phyloP scores from a whole-genome alignment of 1,140 invertebrate genomes.

The Heliconius nattereri region DNA sequence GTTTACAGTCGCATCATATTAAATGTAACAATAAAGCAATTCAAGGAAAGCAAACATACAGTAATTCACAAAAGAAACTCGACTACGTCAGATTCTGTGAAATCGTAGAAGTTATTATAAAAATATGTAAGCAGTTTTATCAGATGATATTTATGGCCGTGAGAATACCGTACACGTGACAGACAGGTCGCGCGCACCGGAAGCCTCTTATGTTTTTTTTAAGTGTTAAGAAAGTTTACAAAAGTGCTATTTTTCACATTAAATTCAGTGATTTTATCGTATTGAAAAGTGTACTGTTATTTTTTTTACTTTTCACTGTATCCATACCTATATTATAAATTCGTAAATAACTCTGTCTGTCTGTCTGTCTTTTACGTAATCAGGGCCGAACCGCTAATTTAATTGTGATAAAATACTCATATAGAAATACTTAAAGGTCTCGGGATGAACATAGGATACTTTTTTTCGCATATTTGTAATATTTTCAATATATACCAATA shows the following conservation, averaged over 20 bases:
- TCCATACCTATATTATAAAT: no score
- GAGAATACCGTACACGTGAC: conserved; percentile 1
- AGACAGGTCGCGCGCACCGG: not conserved
- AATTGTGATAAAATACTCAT: no score
- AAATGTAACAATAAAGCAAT: not conserved
- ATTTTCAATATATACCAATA: no score
- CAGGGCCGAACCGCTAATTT: no score
- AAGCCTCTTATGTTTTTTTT: not conserved
- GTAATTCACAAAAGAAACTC: not conserved
- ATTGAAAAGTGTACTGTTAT: not conserved
- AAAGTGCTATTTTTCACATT: conserved; percentile 5
- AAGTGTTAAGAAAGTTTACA: not conserved
- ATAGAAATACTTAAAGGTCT: no score
- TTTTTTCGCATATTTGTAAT: no score
- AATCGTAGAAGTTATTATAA: conserved; percentile 2
- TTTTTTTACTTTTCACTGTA: no score
- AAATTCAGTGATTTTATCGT: not conserved
- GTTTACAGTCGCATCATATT: not conserved
- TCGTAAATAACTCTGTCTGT: no score
- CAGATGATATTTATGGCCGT: conserved; percentile 11
- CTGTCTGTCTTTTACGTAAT: no score
- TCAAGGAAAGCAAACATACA: not conserved
- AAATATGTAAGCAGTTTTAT: conserved; percentile 10
- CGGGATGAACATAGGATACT: no score
- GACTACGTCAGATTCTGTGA: not conserved